Evolutionary conservation across 2,888 invertebrate genomes (phyloP).

Genomic region (Empis stercorea): DNA sequence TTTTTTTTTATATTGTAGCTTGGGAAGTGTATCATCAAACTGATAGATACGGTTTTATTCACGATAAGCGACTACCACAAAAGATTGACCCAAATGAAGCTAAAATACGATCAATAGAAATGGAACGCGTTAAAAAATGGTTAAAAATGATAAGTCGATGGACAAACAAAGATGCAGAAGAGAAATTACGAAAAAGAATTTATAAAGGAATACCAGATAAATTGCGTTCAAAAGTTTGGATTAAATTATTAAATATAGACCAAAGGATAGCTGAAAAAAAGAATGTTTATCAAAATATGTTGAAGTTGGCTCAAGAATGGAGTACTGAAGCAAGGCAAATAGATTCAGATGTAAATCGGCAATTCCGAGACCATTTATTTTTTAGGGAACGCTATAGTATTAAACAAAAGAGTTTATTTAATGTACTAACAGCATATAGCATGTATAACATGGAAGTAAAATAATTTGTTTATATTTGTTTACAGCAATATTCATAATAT

Average conservation of each 20-base stretch:
- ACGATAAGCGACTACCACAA: conserved; percentile 67
- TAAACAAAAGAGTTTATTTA: conserved; percentile 85
- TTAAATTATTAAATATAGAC: conserved; percentile 59
- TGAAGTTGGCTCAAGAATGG: conserved; percentile 66
- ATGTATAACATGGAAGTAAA: conserved; percentile 86
- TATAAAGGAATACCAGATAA: conserved; percentile 93
- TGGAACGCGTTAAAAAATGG: conserved; percentile 87
- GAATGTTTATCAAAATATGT: conserved; percentile 68
- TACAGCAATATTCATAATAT: background rate
- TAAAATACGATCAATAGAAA: conserved; percentile 62
- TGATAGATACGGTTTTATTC: conserved; percentile 89
- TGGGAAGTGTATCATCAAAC: conserved; percentile 82
- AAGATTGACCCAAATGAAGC: conserved; percentile 56
- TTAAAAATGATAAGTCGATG: conserved; percentile 78
- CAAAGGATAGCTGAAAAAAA: conserved; percentile 59
- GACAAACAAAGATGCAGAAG: conserved; percentile 54
- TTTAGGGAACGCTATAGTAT: conserved; percentile 80
- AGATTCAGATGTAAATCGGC: conserved; percentile 92
- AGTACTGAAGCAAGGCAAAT: conserved; percentile 92
- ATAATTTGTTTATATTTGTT: background rate
- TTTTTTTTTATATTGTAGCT: background rate
- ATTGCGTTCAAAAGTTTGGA: conserved; percentile 50
- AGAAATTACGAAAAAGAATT: conserved; percentile 65
- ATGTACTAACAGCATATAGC: conserved; percentile 88
- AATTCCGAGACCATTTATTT: conserved; percentile 86